These are phyloP conservation scores for Archips xylosteana DNA, from an alignment of 2,888 invertebrate genomes.

Conservation along the genomic window DNA sequence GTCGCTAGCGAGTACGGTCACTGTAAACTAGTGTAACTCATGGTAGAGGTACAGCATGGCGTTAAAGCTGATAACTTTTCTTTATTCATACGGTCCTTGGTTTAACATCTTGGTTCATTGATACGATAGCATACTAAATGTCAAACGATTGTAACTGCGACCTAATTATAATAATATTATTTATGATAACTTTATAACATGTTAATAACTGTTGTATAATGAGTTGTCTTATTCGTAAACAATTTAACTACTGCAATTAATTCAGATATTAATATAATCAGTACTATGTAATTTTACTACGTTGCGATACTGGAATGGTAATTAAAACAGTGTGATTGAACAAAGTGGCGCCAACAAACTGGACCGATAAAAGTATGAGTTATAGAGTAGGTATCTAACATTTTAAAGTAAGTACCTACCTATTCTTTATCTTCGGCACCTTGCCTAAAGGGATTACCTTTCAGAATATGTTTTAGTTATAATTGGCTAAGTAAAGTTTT, in stretches of 20 bases:
- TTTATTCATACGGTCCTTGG: too few relatives aligned
- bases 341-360: not conserved
- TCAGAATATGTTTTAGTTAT: too few relatives aligned
- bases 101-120: not conserved
- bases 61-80: too few relatives aligned
- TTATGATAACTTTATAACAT: not conserved
- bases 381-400: too few relatives aligned
- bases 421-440: too few relatives aligned
- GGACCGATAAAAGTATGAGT: not conserved
- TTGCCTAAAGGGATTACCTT: too few relatives aligned
- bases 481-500: too few relatives aligned
- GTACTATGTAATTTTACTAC: not conserved
- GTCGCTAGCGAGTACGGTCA: too few relatives aligned
- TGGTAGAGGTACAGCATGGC: too few relatives aligned
- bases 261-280: not conserved
- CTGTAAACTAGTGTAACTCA: too few relatives aligned
- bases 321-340: not conserved
- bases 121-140: not conserved
- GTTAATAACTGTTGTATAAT: not conserved
- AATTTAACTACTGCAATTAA: not conserved
- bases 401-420: too few relatives aligned
- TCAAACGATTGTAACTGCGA: not conserved
- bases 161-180: slow-evolving; percentile 1
- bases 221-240: not conserved
- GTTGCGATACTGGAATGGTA: not conserved